A percentile compares a stretch with the other conserved stretches of the same genome.
phyloP scores from a whole-genome alignment of 2,888 invertebrate species.

The Apotomis turbidana region DNA sequence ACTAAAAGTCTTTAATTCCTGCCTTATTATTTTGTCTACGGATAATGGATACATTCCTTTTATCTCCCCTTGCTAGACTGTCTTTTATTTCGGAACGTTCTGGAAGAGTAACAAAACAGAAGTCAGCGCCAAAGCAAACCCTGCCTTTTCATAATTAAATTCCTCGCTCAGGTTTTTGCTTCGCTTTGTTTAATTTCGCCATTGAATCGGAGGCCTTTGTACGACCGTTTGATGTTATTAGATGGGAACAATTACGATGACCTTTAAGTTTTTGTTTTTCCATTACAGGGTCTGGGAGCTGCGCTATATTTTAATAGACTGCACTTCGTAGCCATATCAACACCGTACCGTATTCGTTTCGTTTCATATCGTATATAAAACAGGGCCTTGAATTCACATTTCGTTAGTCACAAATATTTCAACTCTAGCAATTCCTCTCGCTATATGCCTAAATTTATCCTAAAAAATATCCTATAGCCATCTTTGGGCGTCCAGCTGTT shows the following conservation, averaged over 20 bases:
- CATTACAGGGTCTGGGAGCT: neutral
- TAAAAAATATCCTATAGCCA: too few relatives aligned
- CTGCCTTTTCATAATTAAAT: slow-evolving; percentile 39
- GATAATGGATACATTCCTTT: neutral
- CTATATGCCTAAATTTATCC: too few relatives aligned
- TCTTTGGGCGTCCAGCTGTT: too few relatives aligned
- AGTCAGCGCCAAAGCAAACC: slow-evolving; percentile 2
- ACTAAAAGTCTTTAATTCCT: too few relatives aligned
- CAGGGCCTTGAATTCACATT: too few relatives aligned
- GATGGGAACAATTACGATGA: slow-evolving; percentile 20
- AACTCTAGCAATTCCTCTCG: too few relatives aligned
- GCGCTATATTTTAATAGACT: too few relatives aligned
- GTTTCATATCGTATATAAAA: too few relatives aligned
- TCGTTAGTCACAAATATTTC: too few relatives aligned
- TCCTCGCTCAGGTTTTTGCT: slow-evolving; percentile 33
- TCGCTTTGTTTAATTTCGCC: slow-evolving; percentile 31
- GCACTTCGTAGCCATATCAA: too few relatives aligned
- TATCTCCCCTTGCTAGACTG: neutral
- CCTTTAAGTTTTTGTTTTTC: slow-evolving; percentile 20
- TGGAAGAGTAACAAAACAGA: slow-evolving; percentile 13
- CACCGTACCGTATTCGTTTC: too few relatives aligned
- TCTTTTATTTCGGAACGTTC: slow-evolving; percentile 6
- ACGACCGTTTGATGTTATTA: slow-evolving; percentile 36
- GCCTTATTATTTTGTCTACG: too few relatives aligned
- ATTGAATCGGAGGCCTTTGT: slow-evolving; percentile 19